Conservation (phyloP, 1,140 invertebrate species). For the Zaprionus ghesquierei region DNA sequence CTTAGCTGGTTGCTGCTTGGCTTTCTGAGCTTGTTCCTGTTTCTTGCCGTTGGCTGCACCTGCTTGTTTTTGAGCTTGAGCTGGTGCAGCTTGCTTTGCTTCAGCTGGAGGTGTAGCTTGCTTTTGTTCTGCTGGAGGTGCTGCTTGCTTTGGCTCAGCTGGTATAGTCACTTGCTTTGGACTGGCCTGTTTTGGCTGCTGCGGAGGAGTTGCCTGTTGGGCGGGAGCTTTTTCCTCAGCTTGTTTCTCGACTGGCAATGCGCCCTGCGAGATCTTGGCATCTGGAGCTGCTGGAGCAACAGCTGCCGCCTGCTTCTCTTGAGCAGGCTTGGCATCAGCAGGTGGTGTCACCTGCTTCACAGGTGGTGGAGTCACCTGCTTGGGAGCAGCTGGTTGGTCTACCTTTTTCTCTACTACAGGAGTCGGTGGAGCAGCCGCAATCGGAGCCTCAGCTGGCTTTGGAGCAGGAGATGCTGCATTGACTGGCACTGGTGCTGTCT, state of each 20-base stretch:
- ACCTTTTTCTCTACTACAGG: neutral
- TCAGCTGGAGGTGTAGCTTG: neutral
- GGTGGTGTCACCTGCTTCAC: conserved; percentile 19
- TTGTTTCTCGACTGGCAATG: neutral
- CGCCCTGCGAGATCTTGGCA: neutral
- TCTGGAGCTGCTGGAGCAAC: neutral
- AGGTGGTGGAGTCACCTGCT: conserved; percentile 11
- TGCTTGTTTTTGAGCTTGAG: conserved; percentile 11
- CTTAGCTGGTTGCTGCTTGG: conserved; percentile 29
- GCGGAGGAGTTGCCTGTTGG: neutral
- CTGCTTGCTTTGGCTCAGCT: neutral
- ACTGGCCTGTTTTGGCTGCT: neutral
- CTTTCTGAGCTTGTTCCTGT: conserved; percentile 40
- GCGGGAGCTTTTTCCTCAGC: neutral
- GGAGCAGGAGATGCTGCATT: neutral
- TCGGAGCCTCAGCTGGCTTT: conserved; percentile 1
- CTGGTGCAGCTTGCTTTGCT: neutral
- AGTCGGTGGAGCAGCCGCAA: neutral
- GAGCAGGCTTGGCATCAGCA: neutral
- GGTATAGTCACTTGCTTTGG: neutral
- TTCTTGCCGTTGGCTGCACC: conserved; percentile 36
- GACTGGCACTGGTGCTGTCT: neutral
- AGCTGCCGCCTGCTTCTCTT: neutral
- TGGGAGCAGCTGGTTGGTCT: neutral
- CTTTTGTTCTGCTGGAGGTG: neutral